Percentiles rank a stretch among this genome's conserved stretches.
Conservation (phyloP, 35 echinoderm and acorn worm species). For the Eucidaris tribuloides region DNA sequence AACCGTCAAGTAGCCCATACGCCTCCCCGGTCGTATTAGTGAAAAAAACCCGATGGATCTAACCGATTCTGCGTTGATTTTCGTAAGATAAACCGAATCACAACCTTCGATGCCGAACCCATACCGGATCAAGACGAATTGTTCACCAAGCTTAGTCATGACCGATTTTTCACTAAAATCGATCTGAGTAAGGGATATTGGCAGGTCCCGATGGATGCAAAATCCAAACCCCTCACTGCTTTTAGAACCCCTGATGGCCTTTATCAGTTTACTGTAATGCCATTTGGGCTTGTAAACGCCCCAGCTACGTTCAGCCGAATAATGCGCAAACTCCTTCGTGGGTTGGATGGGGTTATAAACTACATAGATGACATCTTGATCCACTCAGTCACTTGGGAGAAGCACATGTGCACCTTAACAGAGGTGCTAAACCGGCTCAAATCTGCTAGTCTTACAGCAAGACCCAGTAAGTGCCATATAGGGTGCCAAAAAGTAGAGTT, state of each 20-base stretch:
- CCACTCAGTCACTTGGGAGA: slow-evolving; percentile 30
- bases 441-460: slow-evolving; percentile 9
- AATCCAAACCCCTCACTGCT: slow-evolving; percentile 26
- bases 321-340: slow-evolving; percentile 43
- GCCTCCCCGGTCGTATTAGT: slow-evolving; percentile 53
- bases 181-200: slow-evolving; percentile 70
- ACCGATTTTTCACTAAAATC: slow-evolving; percentile 40
- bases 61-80: slow-evolving; percentile 51
- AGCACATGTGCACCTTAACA: slow-evolving; percentile 15
- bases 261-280: slow-evolving; percentile 39
- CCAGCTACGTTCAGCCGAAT: slow-evolving; percentile 53
- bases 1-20: slow-evolving; percentile 7
- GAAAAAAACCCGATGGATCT: slow-evolving; percentile 46
- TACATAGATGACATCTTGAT: slow-evolving; percentile 75
- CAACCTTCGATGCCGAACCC: slow-evolving; percentile 52
- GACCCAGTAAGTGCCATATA: slow-evolving; percentile 53
- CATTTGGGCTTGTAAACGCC: slow-evolving; percentile 50
- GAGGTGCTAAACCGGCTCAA: slow-evolving; percentile 13
- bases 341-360: slow-evolving; percentile 14
- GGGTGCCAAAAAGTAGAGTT: slow-evolving; percentile 39
- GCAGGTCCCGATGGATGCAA: slow-evolving; percentile 50
- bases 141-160: slow-evolving; percentile 16
- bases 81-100: slow-evolving; percentile 27
- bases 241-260: slow-evolving; percentile 41
- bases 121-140: slow-evolving; percentile 54